Evolutionary conservation across 2,888 invertebrate species (phyloP).

Genomic region (Tipula vernalis): DNA sequence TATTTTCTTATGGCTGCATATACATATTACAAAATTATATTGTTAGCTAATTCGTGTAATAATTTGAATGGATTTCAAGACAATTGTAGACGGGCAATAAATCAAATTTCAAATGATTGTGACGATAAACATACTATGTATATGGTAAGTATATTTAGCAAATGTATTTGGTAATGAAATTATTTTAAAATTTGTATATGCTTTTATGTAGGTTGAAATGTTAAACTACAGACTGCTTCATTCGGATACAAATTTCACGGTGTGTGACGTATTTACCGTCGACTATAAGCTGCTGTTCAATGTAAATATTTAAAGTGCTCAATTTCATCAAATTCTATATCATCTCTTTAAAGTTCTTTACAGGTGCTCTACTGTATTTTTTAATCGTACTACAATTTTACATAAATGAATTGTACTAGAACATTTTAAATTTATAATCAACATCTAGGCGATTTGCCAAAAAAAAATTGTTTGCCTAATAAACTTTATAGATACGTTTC

Average conservation of each 20-base stretch:
- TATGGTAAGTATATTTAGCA: not conserved
- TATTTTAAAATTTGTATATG: not conserved
- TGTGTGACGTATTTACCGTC: not conserved
- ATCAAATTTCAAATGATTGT: not conserved
- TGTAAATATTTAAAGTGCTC: not conserved
- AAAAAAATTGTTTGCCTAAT: not conserved
- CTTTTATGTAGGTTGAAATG: not conserved
- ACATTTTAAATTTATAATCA: not conserved
- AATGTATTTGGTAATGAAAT: too few species aligned
- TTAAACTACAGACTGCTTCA: not conserved
- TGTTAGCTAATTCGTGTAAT: not conserved
- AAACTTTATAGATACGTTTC: not conserved
- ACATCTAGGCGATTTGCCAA: not conserved
- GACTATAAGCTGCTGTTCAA: not conserved
- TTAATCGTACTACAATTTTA: not conserved
- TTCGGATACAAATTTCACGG: not conserved
- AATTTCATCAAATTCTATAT: not conserved
- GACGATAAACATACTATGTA: not conserved
- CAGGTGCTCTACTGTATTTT: not conserved
- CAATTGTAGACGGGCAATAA: not conserved
- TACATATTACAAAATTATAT: not conserved
- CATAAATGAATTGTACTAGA: not conserved
- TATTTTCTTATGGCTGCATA: not conserved
- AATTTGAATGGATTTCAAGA: not conserved
- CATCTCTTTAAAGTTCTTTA: not conserved